Evolutionary conservation across 2,888 invertebrate genomes (phyloP).

Genomic region (Caenorhabditis plicata): DNA sequence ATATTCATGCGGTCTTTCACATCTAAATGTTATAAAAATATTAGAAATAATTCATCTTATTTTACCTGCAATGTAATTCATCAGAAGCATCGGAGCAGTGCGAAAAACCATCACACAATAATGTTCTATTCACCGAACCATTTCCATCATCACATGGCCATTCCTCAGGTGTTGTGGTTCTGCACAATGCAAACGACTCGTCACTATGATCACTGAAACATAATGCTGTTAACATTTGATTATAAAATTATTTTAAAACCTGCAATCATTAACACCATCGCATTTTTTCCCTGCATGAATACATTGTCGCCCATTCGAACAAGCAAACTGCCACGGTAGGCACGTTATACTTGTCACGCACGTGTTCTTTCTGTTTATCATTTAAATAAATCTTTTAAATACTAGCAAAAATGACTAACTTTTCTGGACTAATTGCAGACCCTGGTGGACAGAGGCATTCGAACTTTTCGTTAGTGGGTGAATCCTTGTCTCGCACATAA

Average conservation of each 20-base stretch:
- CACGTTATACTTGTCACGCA: conserved; percentile 1
- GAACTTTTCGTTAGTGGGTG: background rate
- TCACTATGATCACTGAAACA: conserved; percentile 9
- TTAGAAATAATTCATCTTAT: too few relatives aligned
- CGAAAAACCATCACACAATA: conserved; percentile 1
- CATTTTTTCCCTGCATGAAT: conserved; percentile 9
- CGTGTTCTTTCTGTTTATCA: background rate
- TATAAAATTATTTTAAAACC: background rate
- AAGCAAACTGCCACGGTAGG: conserved; percentile 5
- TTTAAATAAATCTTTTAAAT: background rate
- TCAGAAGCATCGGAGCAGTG: conserved; percentile 8
- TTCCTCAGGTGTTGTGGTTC: background rate
- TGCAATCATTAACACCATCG: conserved; percentile 6
- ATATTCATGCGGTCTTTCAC: conserved; percentile 1
- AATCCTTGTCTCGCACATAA: conserved; percentile 2
- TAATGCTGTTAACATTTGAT: background rate
- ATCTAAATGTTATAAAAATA: conserved; percentile 1
- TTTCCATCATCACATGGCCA: conserved; percentile 8
- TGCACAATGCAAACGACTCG: background rate
- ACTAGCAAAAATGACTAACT: background rate
- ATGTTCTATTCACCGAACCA: background rate
- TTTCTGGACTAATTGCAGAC: background rate
- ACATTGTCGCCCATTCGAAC: conserved; percentile 6
- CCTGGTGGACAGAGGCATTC: conserved; percentile 4
- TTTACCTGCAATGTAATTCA: conserved; percentile 4